Evolutionary conservation across 2,797 vertebrate species (phyloP).

Genomic region (Bucorvus abyssinicus): DNA sequence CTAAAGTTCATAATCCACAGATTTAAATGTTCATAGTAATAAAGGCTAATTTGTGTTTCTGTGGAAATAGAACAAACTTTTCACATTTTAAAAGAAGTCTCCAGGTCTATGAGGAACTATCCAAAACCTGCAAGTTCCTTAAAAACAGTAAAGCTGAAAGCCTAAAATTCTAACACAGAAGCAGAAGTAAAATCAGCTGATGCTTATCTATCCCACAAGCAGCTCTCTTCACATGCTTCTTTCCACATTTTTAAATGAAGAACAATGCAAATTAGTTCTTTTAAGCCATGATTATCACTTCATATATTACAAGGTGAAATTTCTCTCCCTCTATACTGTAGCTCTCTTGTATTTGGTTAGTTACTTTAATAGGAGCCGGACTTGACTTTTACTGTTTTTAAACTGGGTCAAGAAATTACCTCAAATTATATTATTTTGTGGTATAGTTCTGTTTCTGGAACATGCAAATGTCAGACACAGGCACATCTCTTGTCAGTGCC

Average conservation of each 20-base stretch:
- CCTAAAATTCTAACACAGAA: neutral
- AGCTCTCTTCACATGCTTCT: neutral
- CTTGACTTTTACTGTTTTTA: neutral
- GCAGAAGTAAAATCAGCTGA: slow-evolving; percentile 34
- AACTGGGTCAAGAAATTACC: neutral
- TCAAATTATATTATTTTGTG: neutral
- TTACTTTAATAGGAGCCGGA: neutral
- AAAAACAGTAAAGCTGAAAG: neutral
- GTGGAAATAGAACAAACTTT: slow-evolving; percentile 26
- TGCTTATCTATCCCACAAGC: neutral
- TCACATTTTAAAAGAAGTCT: neutral
- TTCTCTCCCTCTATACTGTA: neutral
- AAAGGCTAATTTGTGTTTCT: neutral
- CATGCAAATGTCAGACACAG: neutral
- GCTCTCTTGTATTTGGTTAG: neutral
- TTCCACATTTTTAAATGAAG: slow-evolving; percentile 24
- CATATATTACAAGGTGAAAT: neutral
- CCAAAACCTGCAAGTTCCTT: slow-evolving; percentile 27
- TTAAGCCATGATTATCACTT: neutral
- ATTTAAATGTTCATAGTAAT: neutral
- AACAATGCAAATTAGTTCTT: neutral
- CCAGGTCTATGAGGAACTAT: neutral
- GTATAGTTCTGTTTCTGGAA: neutral
- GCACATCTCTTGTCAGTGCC: neutral
- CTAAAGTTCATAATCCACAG: neutral